Base-by-base conservation (phyloP, 1,140 invertebrate species). In the Orchestia grillus region DNA sequence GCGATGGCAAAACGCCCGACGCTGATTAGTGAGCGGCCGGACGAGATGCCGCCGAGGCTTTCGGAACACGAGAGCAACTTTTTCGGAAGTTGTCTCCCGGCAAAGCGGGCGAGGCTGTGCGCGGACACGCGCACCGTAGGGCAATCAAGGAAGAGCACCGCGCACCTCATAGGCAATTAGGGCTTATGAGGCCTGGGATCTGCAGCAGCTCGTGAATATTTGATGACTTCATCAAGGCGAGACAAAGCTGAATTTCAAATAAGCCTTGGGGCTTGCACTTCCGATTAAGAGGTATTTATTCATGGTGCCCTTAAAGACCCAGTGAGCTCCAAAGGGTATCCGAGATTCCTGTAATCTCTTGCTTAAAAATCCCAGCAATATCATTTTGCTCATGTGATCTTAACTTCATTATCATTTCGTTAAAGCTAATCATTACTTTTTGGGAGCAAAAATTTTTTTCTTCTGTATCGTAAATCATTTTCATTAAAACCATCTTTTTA, bases 201-300 rank as follows among this genome's bases (percentile, higher is more conserved):
- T 94, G 43, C 44, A 94, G 92, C 43, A 16, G 36, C 92, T 45
- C 92, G 36, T 94, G 92, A 94, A 94, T 94, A 45, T 94, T 94
- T 94, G 92, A 94, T 94, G 44, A 44, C 92, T 94, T 94, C 92
- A 94, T 94, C 92, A 94, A 44, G 44, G 44, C 92, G 19, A 94
- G 44, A 94, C 92, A 94, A 94, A 94, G 92, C 36, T 40, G 92
- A 45, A 47, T n/a, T 45, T 45, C 40, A 45, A 94, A 94, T 44
- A 8, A 94, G 36, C 41, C 88, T 90, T 41, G 88, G 42, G 88
- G 41, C 88, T 90, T 44, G 88, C 88, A 90, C 15, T 42, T 6
- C 3, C 36, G n/a, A 90, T 3, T 90, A 42, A 42, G 42, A 11
- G 88, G 88, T 19, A 42, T 44, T 42, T 90, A 90, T 90, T 42